phyloP scores from a whole-genome alignment of 2,797 vertebrate species.

The Melanogrammus aeglefinus region DNA sequence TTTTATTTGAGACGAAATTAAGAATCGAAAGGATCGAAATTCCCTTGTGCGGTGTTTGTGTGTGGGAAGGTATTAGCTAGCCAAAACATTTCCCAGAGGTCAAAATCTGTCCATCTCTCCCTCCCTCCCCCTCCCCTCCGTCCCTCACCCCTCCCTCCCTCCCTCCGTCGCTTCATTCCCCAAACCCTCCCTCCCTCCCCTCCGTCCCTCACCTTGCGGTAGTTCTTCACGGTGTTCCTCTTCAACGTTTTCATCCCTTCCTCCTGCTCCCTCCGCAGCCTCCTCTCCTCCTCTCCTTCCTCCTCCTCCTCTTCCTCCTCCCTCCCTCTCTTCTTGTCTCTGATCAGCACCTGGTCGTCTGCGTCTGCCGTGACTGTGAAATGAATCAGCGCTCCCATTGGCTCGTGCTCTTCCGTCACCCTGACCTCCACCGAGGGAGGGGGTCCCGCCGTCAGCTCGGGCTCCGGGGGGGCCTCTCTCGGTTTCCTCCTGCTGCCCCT shows the following conservation, averaged over 20 bases:
- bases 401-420: slow-evolving; percentile 12
- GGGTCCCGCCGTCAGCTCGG: neutral
- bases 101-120: neutral
- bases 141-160: slow-evolving; percentile 47
- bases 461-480: slow-evolving; percentile 35
- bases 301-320: slow-evolving; percentile 62
- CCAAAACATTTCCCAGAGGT: too few species aligned
- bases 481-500: slow-evolving; percentile 68
- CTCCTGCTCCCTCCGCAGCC: slow-evolving; percentile 62
- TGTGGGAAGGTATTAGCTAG: neutral
- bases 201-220: slow-evolving; percentile 65
- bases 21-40: too few species aligned
- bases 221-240: slow-evolving; percentile 65
- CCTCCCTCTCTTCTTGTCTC: slow-evolving; percentile 58
- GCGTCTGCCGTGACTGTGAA: slow-evolving; percentile 55
- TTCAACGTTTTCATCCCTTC: slow-evolving; percentile 69
- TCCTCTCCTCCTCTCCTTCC: slow-evolving; percentile 61
- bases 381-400: slow-evolving; percentile 47
- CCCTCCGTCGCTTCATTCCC: slow-evolving; percentile 29
- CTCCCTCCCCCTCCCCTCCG: neutral
- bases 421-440: neutral
- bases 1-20: neutral
- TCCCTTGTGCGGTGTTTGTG: slow-evolving; percentile 1
- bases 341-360: slow-evolving; percentile 72
- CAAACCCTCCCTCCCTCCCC: too few species aligned